These are phyloP conservation scores for Sminthurinus aureus DNA, from an alignment of 2,888 invertebrate genomes.

Conservation along the genomic window DNA sequence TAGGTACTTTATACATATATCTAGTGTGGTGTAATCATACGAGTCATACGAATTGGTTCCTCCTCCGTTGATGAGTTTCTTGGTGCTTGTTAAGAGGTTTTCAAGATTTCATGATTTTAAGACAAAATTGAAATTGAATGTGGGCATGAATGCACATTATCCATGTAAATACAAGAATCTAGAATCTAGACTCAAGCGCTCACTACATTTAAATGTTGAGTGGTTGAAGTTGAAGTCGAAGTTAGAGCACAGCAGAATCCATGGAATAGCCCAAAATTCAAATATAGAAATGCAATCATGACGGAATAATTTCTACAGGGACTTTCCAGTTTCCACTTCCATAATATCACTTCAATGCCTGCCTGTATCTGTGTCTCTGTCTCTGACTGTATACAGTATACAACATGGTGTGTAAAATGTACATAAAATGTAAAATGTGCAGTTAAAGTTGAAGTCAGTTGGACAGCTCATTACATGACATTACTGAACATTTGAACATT, in stretches of 20 bases:
- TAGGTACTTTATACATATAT: not conserved
- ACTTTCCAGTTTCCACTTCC: not conserved
- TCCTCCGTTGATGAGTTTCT: not conserved
- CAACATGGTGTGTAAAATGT: not conserved
- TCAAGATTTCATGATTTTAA: not conserved
- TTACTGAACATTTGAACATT: not conserved
- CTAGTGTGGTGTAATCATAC: not conserved
- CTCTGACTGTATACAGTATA: too few species aligned
- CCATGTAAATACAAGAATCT: not conserved
- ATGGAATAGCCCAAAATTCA: not conserved
- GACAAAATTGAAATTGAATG: not conserved
- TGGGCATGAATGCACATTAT: not conserved
- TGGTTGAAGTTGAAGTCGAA: not conserved
- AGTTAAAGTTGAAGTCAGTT: not conserved
- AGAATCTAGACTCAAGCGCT: too few species aligned
- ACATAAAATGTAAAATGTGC: not conserved
- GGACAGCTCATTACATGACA: constrained; percentile 32
- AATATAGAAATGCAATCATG: not conserved
- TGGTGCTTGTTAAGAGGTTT: constrained; percentile 10
- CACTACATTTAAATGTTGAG: too few species aligned
- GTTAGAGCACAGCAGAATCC: not conserved
- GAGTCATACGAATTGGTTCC: too few species aligned
- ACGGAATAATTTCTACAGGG: not conserved
- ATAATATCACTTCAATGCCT: too few species aligned
- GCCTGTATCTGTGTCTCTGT: too few species aligned